Evolutionary conservation across 1,140 invertebrate species (phyloP).

Genomic region (Heliothis virescens): DNA sequence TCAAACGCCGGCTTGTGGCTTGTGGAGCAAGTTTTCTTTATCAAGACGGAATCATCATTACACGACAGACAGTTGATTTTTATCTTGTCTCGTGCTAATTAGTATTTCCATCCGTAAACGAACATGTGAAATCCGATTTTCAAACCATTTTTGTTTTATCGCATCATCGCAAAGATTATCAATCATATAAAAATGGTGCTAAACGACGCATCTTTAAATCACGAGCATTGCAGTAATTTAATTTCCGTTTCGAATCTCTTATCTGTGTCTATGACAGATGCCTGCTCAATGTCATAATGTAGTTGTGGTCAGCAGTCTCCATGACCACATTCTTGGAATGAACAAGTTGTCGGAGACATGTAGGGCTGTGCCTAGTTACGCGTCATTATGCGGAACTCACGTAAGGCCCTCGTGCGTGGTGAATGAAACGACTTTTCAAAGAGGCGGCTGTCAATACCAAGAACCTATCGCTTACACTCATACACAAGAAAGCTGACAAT

Average conservation of each 20-base stretch:
- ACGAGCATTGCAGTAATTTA: conserved; percentile 16
- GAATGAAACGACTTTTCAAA: conserved; percentile 39
- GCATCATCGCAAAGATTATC: background rate
- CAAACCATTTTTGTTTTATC: conserved; percentile 1
- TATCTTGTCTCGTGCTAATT: conserved; percentile 25
- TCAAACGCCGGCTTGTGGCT: conserved; percentile 15
- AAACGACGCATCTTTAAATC: conserved; percentile 25
- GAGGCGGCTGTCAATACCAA: conserved; percentile 19
- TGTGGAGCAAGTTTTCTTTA: conserved; percentile 22
- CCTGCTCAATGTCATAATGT: conserved; percentile 1
- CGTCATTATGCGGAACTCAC: conserved; percentile 32
- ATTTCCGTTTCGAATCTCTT: conserved; percentile 28
- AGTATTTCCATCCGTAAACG: conserved; percentile 16
- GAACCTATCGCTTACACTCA: conserved; percentile 13
- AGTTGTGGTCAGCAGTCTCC: conserved; percentile 23
- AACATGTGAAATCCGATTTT: conserved; percentile 5
- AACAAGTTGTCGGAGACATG: conserved; percentile 20
- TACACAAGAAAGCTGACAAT: conserved; percentile 12
- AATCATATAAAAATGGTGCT: background rate
- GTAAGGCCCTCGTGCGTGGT: conserved; percentile 26
- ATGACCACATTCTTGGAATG: background rate
- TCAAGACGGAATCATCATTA: background rate
- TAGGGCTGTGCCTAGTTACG: conserved; percentile 22
- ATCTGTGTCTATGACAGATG: conserved; percentile 29
- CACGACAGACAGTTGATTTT: background rate